phyloP scores from a whole-genome alignment of 2,113 vertebrate genomes.

The Verasper variegatus region DNA sequence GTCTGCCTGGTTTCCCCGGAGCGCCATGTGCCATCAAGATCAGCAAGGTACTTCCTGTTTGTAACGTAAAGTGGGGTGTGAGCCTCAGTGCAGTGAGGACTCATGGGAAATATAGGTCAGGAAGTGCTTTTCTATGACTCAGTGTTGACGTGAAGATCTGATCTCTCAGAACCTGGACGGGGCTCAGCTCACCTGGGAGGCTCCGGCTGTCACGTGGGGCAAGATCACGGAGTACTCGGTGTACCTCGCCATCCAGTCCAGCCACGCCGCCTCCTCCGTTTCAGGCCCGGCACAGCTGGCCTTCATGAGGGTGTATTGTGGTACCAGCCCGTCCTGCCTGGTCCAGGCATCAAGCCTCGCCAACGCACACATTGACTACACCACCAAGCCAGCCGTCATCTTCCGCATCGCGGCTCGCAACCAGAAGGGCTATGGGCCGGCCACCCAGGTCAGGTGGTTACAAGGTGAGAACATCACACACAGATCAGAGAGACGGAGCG shows the following conservation, averaged over 20 bases:
- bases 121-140: not conserved
- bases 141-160: not conserved
- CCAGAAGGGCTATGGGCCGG: slow-evolving; percentile 89
- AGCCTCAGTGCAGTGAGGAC: not conserved
- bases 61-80: not conserved
- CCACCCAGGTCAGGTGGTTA: slow-evolving; percentile 90
- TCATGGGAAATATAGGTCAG: not conserved
- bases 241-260: slow-evolving; percentile 89
- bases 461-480: slow-evolving; percentile 80
- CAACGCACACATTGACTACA: slow-evolving; percentile 89
- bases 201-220: slow-evolving; percentile 87
- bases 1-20: slow-evolving; percentile 89
- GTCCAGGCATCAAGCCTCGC: slow-evolving; percentile 87
- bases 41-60: slow-evolving; percentile 82
- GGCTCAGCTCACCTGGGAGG: slow-evolving; percentile 91
- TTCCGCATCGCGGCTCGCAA: slow-evolving; percentile 91
- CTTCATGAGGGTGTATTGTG: slow-evolving; percentile 91
- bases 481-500: not conserved
- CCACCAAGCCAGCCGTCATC: slow-evolving; percentile 91
- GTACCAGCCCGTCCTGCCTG: slow-evolving; percentile 87
- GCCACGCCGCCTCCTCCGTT: slow-evolving; percentile 75
- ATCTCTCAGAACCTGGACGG: slow-evolving; percentile 85
- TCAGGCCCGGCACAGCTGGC: slow-evolving; percentile 84
- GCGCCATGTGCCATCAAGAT: slow-evolving; percentile 90
- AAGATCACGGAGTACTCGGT: slow-evolving; percentile 89